Base-by-base conservation (phyloP, 2,113 vertebrate genomes). In the Arothron firmamentum region DNA sequence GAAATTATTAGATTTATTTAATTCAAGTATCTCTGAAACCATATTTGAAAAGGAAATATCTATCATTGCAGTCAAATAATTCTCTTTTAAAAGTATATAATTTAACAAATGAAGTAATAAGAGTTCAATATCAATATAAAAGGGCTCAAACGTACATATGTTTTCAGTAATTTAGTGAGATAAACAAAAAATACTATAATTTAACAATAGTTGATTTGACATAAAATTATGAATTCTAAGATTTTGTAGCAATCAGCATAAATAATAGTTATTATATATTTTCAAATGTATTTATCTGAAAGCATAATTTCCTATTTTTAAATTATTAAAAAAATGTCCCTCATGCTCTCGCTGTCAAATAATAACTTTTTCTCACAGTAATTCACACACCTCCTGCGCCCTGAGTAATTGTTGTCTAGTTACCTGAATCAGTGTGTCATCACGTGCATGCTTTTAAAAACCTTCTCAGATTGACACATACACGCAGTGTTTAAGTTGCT, bases 401-500 rank as follows among this genome's bases (percentile, higher is more conserved):
- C 79, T 77, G 80, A 85, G 80, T 88, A 88, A 87, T 87, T 73
- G 77, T 79, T 81, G 79, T 78, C 81, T 83, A 80, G 74, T 82
- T 81, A 62, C 79, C 85, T 76, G 89, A 88, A 86, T 88, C 88
- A 88, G 88, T 87, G 88, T 79, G 86, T 88, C 85, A 87, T 90
- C 88, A 92, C 88, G 87, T 90, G 87, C 84, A 85, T 89, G 82
- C 85, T 80, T 87, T 91, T 91, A 89, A 78, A 67, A 87, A 84
- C 79, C 87, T 85, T 87, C 84, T 88, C 81, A 86, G 79, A 81
- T 90, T 87, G 88, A 83, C 88, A 87, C 77, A 83, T 28, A 28
- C 25, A 28, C 25, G 6, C 81, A 75, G 62, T 67, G 80, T 72
- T 67, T 61, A 69, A 82, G 77, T 15, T 28, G 5, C 70, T 52